Evolutionary conservation across 1,140 invertebrate species (phyloP), one percentile per base, ranked within the genome.

Genomic region (Tetragnatha versicolor): DNA sequence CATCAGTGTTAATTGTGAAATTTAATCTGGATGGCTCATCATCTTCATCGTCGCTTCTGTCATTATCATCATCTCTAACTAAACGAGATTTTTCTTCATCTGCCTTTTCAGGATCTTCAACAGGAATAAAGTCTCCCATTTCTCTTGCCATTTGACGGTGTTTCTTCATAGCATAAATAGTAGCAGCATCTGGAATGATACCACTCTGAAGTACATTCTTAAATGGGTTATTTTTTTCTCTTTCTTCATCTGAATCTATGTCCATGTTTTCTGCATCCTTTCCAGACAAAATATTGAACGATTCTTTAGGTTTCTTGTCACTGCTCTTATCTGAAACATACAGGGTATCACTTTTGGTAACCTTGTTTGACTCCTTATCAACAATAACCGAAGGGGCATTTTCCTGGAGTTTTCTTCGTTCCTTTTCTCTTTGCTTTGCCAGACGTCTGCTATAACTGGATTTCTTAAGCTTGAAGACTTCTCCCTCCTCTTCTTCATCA

Each of bases 81-180:
- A 87, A 82, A 63, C 86, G 82, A 42, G 86, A 86, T 60, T 83
- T 84, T 25, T 51, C 81, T n/a, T 82, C 75, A 42, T 81, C 81
- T 35, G 49, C 77, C 37, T 79, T 82, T 39, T 84, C 84, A 3
- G 85, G 84, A 65, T 94, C 92, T 84, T 94, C 92, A 27, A 95
- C 80, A 29, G 93, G 91, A 84, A 96, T 90, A 84, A 89, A 93
- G 84, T 94, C 93, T 63, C 92, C 93, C 84, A 91, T 88, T 87
- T 93, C 92, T 84, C 92, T 85, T 22, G 92, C 95, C 65, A 80
- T 78, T 87, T 98, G 95, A 82, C 96, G 89, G 80, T 93, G 90
- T 87, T 98, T 98, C 82, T 96, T 89, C 25, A 95, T 94, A 78
- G 94, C 94, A 87, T 98, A 96, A 85, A 98, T 98, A 88, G 96